Evolutionary conservation across 2,113 vertebrate genomes (phyloP), one percentile per base, ranked within the genome.

Genomic region (Elgaria multicarinata): DNA sequence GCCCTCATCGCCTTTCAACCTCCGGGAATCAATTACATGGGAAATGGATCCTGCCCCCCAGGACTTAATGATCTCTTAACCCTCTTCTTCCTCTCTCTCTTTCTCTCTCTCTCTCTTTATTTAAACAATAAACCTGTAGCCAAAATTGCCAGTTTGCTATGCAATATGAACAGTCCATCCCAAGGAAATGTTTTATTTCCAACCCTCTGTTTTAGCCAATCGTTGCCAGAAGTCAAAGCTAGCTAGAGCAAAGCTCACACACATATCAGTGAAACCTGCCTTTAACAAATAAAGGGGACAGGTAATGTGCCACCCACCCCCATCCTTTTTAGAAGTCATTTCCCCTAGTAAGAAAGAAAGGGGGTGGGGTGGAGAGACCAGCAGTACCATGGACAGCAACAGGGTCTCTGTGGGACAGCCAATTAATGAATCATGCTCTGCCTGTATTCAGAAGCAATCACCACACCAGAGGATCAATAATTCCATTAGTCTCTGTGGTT

Each of bases 381-480:
- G 95, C 96, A 96, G 97, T 80, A 96, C 97, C 96, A 93, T 76
- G 96, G 96, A 96, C 93, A 97, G 95, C 95, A 90, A 12, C 14
- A 10, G 50, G 0, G 1, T 36, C 33, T 9, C 71, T 1, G 33
- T 36, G 50, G 55, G 50, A 28, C 31, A 9, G 22, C 46, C 28
- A 33, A 46, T n/a, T 58, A 28, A 24, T 36, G 13, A 71, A 2
- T 3, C 1, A 2, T 58, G 24, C 13, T 46, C 53, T 42, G 69
- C 55, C n/a, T 20, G 14, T 0, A 9, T 14, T 55, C 64, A 36
- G n/a, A 62, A 87, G 55, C 55, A 16, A 82, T 12, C 26, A 36
- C 12, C 55, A 6, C 20, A 18, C 46, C 1, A 39, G 87, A 2
- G 69, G 6, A 74, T 62, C 28, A 4, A 46, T 44, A 5, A 74